These are phyloP conservation scores for Diplazon laetatorius DNA, from an alignment of 2,888 invertebrate species.

Conservation along the genomic window DNA sequence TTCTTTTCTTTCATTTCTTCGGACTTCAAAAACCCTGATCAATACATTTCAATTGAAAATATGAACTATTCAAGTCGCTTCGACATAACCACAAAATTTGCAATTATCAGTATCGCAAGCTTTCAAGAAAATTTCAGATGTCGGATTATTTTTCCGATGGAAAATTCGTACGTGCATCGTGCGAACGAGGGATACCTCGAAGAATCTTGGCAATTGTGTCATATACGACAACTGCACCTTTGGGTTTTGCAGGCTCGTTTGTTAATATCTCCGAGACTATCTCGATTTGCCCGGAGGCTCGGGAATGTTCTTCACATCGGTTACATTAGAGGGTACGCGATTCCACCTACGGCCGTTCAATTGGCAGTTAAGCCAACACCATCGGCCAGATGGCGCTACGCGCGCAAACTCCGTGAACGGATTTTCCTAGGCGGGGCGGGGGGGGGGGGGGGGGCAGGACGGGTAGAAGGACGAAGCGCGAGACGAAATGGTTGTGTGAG, in stretches of 20 bases:
- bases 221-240: slow-evolving; percentile 9
- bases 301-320: slow-evolving; percentile 22
- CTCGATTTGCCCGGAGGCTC: slow-evolving; percentile 47
- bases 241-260: slow-evolving; percentile 57
- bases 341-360: slow-evolving; percentile 67
- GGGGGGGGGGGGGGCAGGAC: no score
- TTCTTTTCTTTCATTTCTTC: no score
- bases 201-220: neutral
- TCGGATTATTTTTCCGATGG: slow-evolving; percentile 26
- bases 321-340: slow-evolving; percentile 51
- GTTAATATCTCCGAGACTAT: slow-evolving; percentile 59
- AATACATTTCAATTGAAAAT: no score
- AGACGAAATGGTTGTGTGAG: no score
- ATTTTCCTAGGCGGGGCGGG: no score
- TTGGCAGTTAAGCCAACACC: slow-evolving; percentile 68
- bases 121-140: slow-evolving; percentile 27
- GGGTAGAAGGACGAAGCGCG: no score
- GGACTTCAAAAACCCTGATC: no score
- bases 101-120: slow-evolving; percentile 19
- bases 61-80: no score
- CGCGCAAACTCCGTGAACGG: slow-evolving; percentile 57
- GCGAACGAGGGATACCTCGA: neutral
- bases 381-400: slow-evolving; percentile 28
- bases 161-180: slow-evolving; percentile 47
- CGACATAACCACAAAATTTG: slow-evolving; percentile 47